A percentile compares a stretch with the other conserved stretches of the same genome.
phyloP scores from a whole-genome alignment of 2,113 vertebrate species.

The Sinocyclocheilus anshuiensis region DNA sequence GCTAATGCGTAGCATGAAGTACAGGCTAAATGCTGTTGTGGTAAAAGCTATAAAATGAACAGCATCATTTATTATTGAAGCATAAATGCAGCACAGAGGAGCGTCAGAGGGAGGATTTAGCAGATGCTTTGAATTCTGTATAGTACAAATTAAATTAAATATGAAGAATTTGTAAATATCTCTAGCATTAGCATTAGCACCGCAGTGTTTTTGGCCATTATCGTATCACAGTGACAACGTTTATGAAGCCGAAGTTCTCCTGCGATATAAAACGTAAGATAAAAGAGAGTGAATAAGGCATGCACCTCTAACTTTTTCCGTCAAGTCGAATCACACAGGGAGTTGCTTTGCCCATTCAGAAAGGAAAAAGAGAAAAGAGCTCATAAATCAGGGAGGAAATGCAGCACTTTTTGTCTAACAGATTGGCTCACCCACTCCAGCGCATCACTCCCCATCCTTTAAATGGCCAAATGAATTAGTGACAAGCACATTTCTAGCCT shows the following conservation, averaged over 20 bases:
- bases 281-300: constrained; percentile 46
- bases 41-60: constrained; percentile 39
- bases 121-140: not conserved
- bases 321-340: constrained; percentile 70
- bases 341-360: constrained; percentile 71
- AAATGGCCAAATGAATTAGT: constrained; percentile 79
- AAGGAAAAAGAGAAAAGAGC: constrained; percentile 67
- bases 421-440: constrained; percentile 47
- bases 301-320: constrained; percentile 59
- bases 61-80: constrained; percentile 18
- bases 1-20: constrained; percentile 26
- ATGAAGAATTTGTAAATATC: not conserved
- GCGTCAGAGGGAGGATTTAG: not conserved
- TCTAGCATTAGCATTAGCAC: not conserved
- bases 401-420: constrained; percentile 66
- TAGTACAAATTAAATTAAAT: not conserved
- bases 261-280: not conserved
- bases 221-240: not conserved
- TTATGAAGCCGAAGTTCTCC: constrained; percentile 25
- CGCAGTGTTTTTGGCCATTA: not conserved
- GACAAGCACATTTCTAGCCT: constrained; percentile 76
- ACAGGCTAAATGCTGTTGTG: constrained; percentile 19
- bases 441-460: constrained; percentile 62
- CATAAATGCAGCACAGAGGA: not conserved
- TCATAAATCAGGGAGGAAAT: constrained; percentile 73